Percentiles rank a stretch among this genome's conserved stretches.
Conservation (phyloP, 2,888 invertebrate species). For the Plebejus melissa region DNA sequence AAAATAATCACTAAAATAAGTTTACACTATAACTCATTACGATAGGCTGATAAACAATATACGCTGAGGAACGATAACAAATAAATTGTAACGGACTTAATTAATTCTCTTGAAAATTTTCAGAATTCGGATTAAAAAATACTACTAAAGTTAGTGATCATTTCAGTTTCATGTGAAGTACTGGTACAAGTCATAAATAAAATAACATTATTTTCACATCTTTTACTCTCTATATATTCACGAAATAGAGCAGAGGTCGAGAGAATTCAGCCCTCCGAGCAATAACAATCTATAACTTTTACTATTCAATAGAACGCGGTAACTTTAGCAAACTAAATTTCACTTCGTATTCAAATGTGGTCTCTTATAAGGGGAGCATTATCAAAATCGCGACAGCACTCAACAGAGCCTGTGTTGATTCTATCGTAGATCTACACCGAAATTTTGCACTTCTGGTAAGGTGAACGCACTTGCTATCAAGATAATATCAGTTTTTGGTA, state of each 20-base stretch:
- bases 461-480: constrained; percentile 34
- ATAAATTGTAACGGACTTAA: neutral
- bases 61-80: neutral
- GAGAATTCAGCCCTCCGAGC: constrained; percentile 54
- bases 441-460: constrained; percentile 42
- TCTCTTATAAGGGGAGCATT: constrained; percentile 61
- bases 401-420: constrained; percentile 66
- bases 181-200: neutral
- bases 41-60: neutral
- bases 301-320: constrained; percentile 52
- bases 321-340: constrained; percentile 71
- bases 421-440: constrained; percentile 71
- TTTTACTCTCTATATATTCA: neutral
- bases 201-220: neutral
- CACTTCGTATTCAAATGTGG: constrained; percentile 64
- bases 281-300: constrained; percentile 72
- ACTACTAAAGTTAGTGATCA: neutral
- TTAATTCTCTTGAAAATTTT: no score
- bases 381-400: constrained; percentile 66
- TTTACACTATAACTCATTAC: neutral
- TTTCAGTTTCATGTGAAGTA: neutral
- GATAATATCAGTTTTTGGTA: neutral
- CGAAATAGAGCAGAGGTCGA: constrained; percentile 34
- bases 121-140: no score
- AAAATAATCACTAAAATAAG: neutral